Percentiles rank a stretch among this genome's conserved stretches.
These are phyloP conservation scores for Drosophila leonis DNA, from an alignment of 2,888 invertebrate genomes.

Conservation along the genomic window DNA sequence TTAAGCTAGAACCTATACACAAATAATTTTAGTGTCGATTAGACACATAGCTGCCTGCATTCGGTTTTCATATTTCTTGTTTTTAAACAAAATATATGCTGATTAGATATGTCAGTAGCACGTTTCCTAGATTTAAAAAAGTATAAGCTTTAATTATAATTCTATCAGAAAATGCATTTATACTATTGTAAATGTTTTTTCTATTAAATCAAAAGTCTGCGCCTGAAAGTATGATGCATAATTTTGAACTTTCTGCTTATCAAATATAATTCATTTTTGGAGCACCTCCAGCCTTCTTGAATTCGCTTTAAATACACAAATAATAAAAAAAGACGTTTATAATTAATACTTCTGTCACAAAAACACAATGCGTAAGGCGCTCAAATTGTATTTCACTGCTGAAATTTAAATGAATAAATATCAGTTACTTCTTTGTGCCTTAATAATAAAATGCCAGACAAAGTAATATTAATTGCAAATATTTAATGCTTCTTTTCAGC, in stretches of 20 bases:
- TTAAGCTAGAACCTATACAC: too few species aligned
- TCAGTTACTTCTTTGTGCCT: constrained; percentile 18
- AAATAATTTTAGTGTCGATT: too few species aligned
- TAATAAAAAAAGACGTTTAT: not conserved
- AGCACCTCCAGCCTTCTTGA: not conserved
- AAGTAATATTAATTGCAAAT: constrained; percentile 40
- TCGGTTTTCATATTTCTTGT: too few species aligned
- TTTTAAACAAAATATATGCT: too few species aligned
- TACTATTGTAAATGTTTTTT: too few species aligned
- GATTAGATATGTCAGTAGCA: too few species aligned
- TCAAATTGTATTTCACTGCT: constrained; percentile 4
- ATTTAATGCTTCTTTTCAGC: constrained; percentile 50
- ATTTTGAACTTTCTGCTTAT: not conserved
- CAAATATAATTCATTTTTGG: not conserved
- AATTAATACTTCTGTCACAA: not conserved
- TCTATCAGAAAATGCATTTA: too few species aligned
- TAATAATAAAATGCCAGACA: constrained; percentile 31
- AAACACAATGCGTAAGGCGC: not conserved
- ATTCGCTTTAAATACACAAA: not conserved
- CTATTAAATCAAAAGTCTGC: not conserved
- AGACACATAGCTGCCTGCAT: too few species aligned
- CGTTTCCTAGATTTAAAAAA: too few species aligned
- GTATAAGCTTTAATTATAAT: too few species aligned
- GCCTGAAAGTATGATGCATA: not conserved
- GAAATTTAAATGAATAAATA: constrained; percentile 13